Conservation (phyloP, 2,113 vertebrate genomes). For the Diadophis punctatus region DNA sequence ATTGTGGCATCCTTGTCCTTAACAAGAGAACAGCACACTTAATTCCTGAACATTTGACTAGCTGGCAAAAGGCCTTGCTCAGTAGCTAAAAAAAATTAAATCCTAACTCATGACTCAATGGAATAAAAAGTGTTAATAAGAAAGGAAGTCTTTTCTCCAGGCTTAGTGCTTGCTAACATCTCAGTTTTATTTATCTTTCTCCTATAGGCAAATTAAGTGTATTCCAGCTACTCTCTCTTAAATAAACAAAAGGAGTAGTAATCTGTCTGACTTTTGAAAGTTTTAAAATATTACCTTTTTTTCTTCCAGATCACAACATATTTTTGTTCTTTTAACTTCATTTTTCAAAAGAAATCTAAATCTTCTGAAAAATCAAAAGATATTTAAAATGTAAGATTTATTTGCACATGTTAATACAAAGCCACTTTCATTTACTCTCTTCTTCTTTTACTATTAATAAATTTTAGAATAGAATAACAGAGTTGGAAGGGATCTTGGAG, state of each 20-base stretch:
- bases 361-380: slow-evolving; percentile 4
- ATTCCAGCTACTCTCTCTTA: neutral
- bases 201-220: neutral
- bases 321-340: neutral
- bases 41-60: slow-evolving; percentile 1
- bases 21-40: neutral
- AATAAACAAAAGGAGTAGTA: neutral
- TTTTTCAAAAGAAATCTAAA: slow-evolving; percentile 25
- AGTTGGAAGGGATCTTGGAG: no score
- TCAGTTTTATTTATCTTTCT: neutral
- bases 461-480: no score
- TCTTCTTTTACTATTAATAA: slow-evolving; percentile 12
- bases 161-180: neutral
- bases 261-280: neutral
- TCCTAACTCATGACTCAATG: neutral
- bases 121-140: neutral
- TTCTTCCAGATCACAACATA: neutral
- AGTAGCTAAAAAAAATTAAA: neutral
- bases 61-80: neutral
- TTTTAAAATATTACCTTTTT: neutral
- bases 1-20: neutral
- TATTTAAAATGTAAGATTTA: slow-evolving; percentile 2
- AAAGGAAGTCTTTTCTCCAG: neutral
- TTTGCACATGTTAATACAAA: slow-evolving; percentile 28
- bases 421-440: slow-evolving; percentile 17